phyloP scores from a whole-genome alignment of 2,113 vertebrate species.

The Arizona elegans region DNA sequence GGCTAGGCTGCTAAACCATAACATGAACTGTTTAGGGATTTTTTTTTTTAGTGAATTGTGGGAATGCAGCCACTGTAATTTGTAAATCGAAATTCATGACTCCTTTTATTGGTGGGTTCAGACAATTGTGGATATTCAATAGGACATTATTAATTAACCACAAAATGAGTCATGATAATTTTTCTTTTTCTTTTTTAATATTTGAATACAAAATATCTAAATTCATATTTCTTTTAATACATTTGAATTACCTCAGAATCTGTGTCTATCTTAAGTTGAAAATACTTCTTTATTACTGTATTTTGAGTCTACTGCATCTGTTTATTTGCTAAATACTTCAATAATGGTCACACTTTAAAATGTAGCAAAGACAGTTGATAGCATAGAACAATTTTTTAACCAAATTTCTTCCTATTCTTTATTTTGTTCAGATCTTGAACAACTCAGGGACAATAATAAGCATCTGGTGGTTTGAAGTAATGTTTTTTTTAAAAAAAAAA shows the following conservation, averaged over 20 bases:
- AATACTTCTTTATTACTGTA: neutral
- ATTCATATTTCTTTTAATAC: neutral
- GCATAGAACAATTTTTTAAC: constrained; percentile 23
- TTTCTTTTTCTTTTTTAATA: neutral
- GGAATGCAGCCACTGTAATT: neutral
- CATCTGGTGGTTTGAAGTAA: constrained; percentile 46
- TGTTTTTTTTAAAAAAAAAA: constrained; percentile 38
- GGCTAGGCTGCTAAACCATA: neutral
- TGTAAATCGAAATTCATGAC: neutral
- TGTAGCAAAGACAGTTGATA: constrained; percentile 15
- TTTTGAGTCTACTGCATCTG: constrained; percentile 14
- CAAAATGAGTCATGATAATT: neutral
- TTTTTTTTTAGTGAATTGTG: neutral
- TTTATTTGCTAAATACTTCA: constrained; percentile 39
- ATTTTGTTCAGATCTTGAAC: constrained; percentile 51
- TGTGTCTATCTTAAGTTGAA: neutral
- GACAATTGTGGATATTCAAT: neutral
- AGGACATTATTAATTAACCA: neutral
- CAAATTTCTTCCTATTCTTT: constrained; percentile 29
- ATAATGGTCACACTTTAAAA: constrained; percentile 21
- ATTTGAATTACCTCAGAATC: neutral
- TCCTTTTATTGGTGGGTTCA: neutral
- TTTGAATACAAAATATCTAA: neutral
- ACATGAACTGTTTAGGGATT: neutral
- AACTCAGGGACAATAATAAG: constrained; percentile 39